phyloP scores from a whole-genome alignment of 2,113 vertebrate species.

The Albula glossodonta region DNA sequence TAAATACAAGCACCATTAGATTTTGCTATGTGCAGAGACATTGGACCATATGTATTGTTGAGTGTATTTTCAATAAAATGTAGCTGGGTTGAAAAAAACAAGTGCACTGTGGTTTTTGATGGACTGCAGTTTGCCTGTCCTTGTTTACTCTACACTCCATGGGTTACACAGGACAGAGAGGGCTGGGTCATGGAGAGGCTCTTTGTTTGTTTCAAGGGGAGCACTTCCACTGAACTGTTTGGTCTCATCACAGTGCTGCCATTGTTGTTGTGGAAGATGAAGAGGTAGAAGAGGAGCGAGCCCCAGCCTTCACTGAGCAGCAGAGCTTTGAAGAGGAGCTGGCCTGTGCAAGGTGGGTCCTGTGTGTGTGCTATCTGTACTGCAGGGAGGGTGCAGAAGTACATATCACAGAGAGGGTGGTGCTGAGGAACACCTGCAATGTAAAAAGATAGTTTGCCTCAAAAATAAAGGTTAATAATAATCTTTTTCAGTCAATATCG shows the following conservation, averaged over 20 bases:
- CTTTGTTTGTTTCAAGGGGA: not conserved
- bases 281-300: not conserved
- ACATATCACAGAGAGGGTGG: not conserved
- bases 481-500: no score
- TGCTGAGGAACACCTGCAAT: not conserved
- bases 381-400: not conserved
- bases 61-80: not conserved
- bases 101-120: constrained; percentile 4
- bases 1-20: not conserved
- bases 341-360: constrained; percentile 52
- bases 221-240: not conserved
- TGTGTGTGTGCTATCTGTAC: not conserved
- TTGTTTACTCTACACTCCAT: not conserved
- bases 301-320: constrained; percentile 1
- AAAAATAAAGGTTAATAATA: no score
- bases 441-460: no score
- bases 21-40: not conserved
- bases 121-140: not conserved
- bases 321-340: constrained; percentile 28
- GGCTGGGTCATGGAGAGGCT: not conserved
- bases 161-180: not conserved
- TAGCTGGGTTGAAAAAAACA: not conserved
- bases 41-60: not conserved
- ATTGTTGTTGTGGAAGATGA: constrained; percentile 1
- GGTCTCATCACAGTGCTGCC: constrained; percentile 15